Base-by-base conservation (phyloP, 2,113 vertebrate genomes). In the Bombycilla garrulus region DNA sequence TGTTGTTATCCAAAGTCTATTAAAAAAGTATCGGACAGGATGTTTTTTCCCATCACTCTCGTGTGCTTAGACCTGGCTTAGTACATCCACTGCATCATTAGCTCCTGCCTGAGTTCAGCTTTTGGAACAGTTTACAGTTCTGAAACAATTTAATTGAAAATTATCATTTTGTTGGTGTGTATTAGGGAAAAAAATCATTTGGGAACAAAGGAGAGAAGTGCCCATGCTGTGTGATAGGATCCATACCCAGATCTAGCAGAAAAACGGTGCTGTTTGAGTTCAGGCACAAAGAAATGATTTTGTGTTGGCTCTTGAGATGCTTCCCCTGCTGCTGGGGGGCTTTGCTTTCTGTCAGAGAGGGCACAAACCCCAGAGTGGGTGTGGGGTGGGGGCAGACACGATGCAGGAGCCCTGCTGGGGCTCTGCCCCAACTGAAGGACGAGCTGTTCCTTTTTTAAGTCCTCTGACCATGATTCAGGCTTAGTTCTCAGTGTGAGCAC, bases 21-120 rank as follows among this genome's bases (percentile, higher is more conserved):
- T 94, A 88, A 94, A 84, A 77, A 66, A 50, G 79, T 92, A 91
- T 81, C 5, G 40, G 45, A 10, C 51, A n/a, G 66, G 86, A 28
- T 81, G 74, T 92, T 85, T 92, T 91, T 90, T 62, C 38, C 72
- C 54, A 8, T 54, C n/a, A 26, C 16, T 61, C 79, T 91, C 4
- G 0, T 16, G 36, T 40, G 33, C 74, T 51, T 54, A 51, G 89
- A 87, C 90, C 38, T 69, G 79, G 64, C 66, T 92, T 92, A 51
- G 90, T 53, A 88, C 93, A 93, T 88, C 91, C 88, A n/a, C 58
- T 93, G 93, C 69, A 90, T 51, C 94, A 69, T 92, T 95, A 95
- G 67, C 92, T 86, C 65, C 88, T 79, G 60, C 90, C 91, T 76
- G 71, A 67, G 65, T 44, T 89, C 66, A 90, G 54, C 64, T 92